Conservation (phyloP, 1,140 invertebrate species). For the Drosophila murphyi region DNA sequence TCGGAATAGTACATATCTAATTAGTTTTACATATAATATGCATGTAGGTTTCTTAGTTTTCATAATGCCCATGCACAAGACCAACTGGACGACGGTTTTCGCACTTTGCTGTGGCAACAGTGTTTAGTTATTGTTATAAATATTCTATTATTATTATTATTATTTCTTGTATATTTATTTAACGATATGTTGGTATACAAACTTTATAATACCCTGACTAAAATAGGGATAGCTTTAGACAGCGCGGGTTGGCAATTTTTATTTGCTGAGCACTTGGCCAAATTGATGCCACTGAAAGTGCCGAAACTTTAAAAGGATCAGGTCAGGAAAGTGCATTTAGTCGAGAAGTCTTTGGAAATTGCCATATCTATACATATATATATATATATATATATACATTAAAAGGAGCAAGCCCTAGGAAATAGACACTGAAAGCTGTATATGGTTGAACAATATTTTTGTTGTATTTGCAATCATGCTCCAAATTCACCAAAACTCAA, state of each 20-base stretch:
- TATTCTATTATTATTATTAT: conserved; percentile 33
- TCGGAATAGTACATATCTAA: conserved; percentile 62
- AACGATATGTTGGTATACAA: conserved; percentile 82
- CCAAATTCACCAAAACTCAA: background rate
- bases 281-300: conserved; percentile 37
- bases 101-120: background rate
- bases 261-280: conserved; percentile 54
- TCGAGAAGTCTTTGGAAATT: conserved; percentile 10
- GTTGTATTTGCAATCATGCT: conserved; percentile 22
- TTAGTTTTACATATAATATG: conserved; percentile 41
- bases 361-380: background rate
- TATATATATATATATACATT: background rate
- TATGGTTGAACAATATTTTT: conserved; percentile 26
- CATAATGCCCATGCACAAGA: conserved; percentile 25
- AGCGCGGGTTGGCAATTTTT: conserved; percentile 41
- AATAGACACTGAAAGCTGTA: conserved; percentile 61
- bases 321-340: background rate
- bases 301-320: conserved; percentile 27
- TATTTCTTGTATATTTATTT: conserved; percentile 72
- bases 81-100: conserved; percentile 38
- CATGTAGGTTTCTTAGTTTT: conserved; percentile 16
- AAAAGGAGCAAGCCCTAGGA: conserved; percentile 23
- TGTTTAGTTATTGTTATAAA: conserved; percentile 38
- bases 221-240: conserved; percentile 59
- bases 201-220: conserved; percentile 77